Evolutionary conservation across 2,888 invertebrate genomes (phyloP).

Genomic region (Tanypteryx hageni): DNA sequence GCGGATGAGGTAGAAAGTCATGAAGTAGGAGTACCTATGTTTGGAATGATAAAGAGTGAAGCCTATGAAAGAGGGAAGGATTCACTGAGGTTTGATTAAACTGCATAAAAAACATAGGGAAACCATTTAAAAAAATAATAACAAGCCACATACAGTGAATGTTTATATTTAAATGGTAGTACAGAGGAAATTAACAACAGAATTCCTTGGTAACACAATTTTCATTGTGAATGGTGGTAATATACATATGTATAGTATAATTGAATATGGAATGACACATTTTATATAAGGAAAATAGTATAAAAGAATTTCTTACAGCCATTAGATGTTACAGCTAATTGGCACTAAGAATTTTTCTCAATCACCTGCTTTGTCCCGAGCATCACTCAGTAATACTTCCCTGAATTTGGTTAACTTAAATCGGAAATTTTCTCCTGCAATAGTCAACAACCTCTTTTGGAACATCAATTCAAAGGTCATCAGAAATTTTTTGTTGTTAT

Average conservation of each 20-base stretch:
- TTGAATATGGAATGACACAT: constrained; percentile 31
- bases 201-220: constrained; percentile 55
- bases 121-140: neutral
- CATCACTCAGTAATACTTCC: neutral
- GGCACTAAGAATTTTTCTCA: constrained; percentile 38
- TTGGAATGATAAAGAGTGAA: no score
- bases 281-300: constrained; percentile 51
- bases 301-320: constrained; percentile 54
- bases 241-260: constrained; percentile 25
- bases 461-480: neutral
- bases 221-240: constrained; percentile 15
- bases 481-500: neutral
- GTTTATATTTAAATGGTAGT: constrained; percentile 55
- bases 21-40: no score
- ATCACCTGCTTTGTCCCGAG: constrained; percentile 38
- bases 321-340: constrained; percentile 19
- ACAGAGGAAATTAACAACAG: constrained; percentile 52
- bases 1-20: no score
- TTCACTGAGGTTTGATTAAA: no score
- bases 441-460: neutral
- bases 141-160: constrained; percentile 4
- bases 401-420: neutral
- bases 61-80: no score
- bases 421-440: neutral
- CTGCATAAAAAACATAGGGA: no score